Percentiles rank a stretch among this genome's conserved stretches.
Evolutionary conservation across 1,140 invertebrate genomes (phyloP).

Genomic region (Notospermus geniculatus): DNA sequence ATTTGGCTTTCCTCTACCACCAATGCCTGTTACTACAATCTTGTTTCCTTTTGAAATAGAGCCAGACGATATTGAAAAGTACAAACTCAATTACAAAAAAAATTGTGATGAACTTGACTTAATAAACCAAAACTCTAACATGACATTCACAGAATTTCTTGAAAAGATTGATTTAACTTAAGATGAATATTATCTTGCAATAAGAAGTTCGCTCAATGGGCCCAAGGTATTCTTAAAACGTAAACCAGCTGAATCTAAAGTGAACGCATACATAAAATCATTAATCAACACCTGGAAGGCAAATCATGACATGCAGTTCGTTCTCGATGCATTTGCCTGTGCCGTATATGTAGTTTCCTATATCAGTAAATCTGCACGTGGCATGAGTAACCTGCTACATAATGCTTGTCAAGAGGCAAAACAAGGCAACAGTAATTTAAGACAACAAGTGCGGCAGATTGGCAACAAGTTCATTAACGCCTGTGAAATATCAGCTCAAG

Average conservation of each 20-base stretch:
- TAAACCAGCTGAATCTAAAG: background rate
- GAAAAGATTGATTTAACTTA: background rate
- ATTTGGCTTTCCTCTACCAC: conserved; percentile 28
- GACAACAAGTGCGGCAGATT: conserved; percentile 6
- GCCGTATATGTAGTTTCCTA: conserved; percentile 19
- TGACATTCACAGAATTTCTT: background rate
- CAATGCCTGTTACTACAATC: conserved; percentile 21
- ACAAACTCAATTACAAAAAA: background rate
- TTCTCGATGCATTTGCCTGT: conserved; percentile 21
- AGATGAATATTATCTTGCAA: background rate
- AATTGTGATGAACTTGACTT: background rate
- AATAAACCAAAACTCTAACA: background rate
- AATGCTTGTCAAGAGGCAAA: conserved; percentile 16
- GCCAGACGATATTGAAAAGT: conserved; percentile 1
- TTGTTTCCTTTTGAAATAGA: conserved; percentile 14
- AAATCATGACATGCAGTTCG: conserved; percentile 24
- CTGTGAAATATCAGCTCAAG: conserved; percentile 3
- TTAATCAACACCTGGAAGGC: conserved; percentile 17
- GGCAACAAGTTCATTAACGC: conserved; percentile 6
- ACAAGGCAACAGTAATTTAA: conserved; percentile 14
- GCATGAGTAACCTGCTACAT: conserved; percentile 11
- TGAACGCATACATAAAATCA: background rate
- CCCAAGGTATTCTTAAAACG: no score
- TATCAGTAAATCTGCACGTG: conserved; percentile 21
- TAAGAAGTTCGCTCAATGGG: no score